Conservation (phyloP, 2,113 vertebrate genomes). For the Nibea coibor region DNA sequence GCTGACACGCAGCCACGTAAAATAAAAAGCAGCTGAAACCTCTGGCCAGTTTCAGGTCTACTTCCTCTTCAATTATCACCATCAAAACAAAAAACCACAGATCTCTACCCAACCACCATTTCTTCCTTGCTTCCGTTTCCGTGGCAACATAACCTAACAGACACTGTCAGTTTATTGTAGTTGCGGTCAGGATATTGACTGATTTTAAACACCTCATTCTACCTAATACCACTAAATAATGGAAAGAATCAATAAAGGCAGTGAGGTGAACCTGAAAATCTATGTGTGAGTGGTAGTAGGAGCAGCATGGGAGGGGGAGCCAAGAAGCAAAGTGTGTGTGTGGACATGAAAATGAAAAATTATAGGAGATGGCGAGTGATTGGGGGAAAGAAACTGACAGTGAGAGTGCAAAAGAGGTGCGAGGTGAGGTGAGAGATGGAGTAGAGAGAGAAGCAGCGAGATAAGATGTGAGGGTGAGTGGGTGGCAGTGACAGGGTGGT, state of each 20-base stretch:
- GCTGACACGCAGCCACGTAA: conserved; percentile 15
- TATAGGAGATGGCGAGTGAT: conserved; percentile 28
- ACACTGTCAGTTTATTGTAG: conserved; percentile 31
- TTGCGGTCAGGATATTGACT: conserved; percentile 47
- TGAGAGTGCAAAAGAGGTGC: conserved; percentile 58
- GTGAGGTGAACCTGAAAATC: conserved; percentile 49
- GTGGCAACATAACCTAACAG: conserved; percentile 69
- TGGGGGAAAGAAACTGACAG: conserved; percentile 15
- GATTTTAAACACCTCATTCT: conserved; percentile 64
- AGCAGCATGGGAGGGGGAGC: not conserved
- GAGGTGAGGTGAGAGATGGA: conserved; percentile 52
- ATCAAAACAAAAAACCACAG: conserved; percentile 41
- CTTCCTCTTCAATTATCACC: conserved; percentile 55
- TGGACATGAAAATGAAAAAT: conserved; percentile 59
- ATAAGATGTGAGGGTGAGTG: conserved; percentile 76
- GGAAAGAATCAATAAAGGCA: conserved; percentile 57
- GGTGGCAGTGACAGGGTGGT: conserved; percentile 58
- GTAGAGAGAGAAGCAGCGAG: conserved; percentile 48
- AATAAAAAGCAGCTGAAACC: conserved; percentile 35
- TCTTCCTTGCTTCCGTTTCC: conserved; percentile 59
- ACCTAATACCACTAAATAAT: conserved; percentile 64
- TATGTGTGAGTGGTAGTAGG: conserved; percentile 20
- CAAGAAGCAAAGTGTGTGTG: conserved; percentile 28
- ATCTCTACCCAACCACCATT: conserved; percentile 30
- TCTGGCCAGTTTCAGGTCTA: conserved; percentile 47